phyloP scores from a whole-genome alignment of 2,888 invertebrate genomes.

The Volucella inflata region DNA sequence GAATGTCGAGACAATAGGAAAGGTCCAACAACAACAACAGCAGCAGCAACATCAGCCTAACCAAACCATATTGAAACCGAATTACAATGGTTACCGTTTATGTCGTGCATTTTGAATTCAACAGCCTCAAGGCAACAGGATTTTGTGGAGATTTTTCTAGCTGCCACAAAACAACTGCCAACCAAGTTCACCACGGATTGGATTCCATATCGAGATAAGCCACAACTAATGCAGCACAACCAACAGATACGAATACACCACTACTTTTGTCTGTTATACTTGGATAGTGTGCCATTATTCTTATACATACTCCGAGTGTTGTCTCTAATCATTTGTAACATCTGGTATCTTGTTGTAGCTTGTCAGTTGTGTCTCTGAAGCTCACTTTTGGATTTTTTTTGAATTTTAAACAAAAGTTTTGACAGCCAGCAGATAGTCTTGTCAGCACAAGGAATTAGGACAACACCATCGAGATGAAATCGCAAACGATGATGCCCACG shows the following conservation, averaged over 20 bases:
- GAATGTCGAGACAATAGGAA: slow-evolving; percentile 68
- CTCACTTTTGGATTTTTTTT: slow-evolving; percentile 49
- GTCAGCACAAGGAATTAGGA: slow-evolving; percentile 69
- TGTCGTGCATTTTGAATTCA: slow-evolving; percentile 71
- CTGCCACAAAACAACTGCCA: slow-evolving; percentile 24
- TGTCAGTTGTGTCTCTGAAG: slow-evolving; percentile 47
- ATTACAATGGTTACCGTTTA: slow-evolving; percentile 75
- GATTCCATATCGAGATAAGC: slow-evolving; percentile 74
- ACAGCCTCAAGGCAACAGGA: slow-evolving; percentile 36
- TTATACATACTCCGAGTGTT: slow-evolving; percentile 19
- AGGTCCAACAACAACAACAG: slow-evolving; percentile 16
- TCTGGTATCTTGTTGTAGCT: slow-evolving; percentile 62
- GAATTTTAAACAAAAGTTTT: slow-evolving; percentile 64
- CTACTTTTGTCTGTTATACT: slow-evolving; percentile 66
- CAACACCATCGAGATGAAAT: slow-evolving; percentile 68
- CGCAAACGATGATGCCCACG: slow-evolving; percentile 63
- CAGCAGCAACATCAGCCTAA: slow-evolving; percentile 38
- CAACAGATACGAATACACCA: slow-evolving; percentile 23
- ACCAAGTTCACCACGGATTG: slow-evolving; percentile 71
- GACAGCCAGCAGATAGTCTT: slow-evolving; percentile 53
- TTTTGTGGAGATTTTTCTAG: slow-evolving; percentile 41
- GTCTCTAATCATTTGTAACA: slow-evolving; percentile 64
- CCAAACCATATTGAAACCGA: slow-evolving; percentile 71
- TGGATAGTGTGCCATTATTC: slow-evolving; percentile 53
- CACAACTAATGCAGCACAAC: slow-evolving; percentile 45